Evolutionary conservation across 2,888 invertebrate species (phyloP).

Genomic region (Hypselothyrea guttata): DNA sequence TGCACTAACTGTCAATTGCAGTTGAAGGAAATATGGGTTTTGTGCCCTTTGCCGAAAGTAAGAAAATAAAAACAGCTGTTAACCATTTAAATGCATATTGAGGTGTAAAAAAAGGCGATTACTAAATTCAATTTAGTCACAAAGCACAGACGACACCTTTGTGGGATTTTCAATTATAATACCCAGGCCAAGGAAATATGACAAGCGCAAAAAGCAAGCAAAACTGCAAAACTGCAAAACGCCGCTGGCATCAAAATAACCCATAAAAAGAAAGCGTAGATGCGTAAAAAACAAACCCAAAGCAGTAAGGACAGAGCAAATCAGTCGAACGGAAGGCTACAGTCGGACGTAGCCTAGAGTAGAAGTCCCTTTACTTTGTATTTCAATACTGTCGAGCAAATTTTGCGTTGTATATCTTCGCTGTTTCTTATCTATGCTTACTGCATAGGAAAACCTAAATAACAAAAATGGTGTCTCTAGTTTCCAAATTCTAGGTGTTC

Average conservation of each 20-base stretch:
- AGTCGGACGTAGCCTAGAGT: too few species aligned
- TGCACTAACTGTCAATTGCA: conserved; percentile 2
- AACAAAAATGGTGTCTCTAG: too few species aligned
- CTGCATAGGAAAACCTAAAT: too few species aligned
- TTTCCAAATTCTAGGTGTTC: too few species aligned
- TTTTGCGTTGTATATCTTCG: too few species aligned
- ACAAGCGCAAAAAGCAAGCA: conserved; percentile 57
- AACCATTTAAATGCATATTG: conserved; percentile 8
- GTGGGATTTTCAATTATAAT: conserved; percentile 74
- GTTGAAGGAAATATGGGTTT: neutral
- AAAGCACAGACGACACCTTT: conserved; percentile 73
- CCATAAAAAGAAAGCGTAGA: conserved; percentile 53
- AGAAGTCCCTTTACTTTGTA: too few species aligned
- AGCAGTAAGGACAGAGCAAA: too few species aligned
- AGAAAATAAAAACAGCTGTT: conserved; percentile 1
- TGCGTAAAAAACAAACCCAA: conserved; percentile 14
- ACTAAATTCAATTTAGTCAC: conserved; percentile 76
- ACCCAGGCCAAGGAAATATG: conserved; percentile 63
- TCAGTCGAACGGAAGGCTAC: too few species aligned
- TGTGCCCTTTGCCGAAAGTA: conserved; percentile 1
- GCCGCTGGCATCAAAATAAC: conserved; percentile 69
- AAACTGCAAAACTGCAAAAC: conserved; percentile 43
- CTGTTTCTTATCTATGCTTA: too few species aligned
- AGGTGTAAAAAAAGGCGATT: conserved; percentile 47
- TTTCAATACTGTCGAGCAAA: too few species aligned